These are phyloP conservation scores for Aurelia coerulea DNA, from an alignment of 30 jellyfish, hydroid and myxozoan genomes.

Conservation along the genomic window DNA sequence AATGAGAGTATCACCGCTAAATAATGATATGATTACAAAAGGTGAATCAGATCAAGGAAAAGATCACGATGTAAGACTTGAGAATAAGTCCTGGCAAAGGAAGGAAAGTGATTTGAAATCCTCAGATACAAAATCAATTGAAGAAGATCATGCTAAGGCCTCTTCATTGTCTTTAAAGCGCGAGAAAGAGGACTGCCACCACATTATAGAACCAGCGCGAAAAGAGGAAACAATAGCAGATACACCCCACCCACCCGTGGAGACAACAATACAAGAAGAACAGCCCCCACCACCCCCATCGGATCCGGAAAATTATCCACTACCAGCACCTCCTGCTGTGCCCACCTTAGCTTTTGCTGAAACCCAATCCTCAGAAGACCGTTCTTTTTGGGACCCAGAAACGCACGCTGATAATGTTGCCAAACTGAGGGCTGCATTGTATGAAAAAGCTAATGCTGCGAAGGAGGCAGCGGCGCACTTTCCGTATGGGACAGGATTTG, in stretches of 20 bases:
- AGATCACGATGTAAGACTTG: no score
- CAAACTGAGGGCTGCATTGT: conserved; percentile 24
- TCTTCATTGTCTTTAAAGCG: no score
- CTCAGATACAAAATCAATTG: no score
- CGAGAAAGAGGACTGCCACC: no score
- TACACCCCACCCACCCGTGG: no score
- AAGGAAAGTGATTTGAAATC: no score
- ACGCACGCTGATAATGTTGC: neutral
- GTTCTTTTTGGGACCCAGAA: conserved; percentile 3
- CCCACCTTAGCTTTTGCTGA: neutral
- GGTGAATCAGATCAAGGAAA: no score
- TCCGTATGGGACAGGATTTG: no score
- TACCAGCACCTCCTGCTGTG: neutral
- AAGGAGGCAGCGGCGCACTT: neutral
- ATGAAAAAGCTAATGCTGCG: neutral
- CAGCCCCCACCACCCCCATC: neutral
- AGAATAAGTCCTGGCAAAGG: no score
- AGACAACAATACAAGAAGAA: neutral
- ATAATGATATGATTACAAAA: neutral
- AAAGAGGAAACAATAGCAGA: no score
- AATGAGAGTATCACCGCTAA: neutral
- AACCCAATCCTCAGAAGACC: neutral
- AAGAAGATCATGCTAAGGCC: no score
- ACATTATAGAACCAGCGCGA: no score
- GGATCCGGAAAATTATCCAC: neutral